Conservation (phyloP, 2,797 vertebrate species). For the Manis pentadactyla region DNA sequence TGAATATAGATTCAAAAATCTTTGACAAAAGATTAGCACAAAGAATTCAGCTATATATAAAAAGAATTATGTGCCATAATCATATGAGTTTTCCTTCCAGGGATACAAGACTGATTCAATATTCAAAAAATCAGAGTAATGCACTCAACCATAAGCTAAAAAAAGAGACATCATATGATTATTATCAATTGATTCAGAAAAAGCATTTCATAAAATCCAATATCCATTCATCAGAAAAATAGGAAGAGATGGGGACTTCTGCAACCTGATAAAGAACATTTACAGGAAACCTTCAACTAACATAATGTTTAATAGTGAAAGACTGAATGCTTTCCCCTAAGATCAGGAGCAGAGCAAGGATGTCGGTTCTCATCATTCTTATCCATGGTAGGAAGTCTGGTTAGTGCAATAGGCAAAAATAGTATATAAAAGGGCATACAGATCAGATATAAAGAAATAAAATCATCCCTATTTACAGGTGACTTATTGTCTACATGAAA, state of each 20-base stretch:
- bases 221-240: not conserved
- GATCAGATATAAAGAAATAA: not conserved
- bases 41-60: not conserved
- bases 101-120: not conserved
- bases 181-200: not conserved
- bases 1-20: not conserved
- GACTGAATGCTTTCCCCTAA: not conserved
- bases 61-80: not conserved
- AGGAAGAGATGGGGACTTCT: not conserved
- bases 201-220: not conserved
- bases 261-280: not conserved
- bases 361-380: not conserved
- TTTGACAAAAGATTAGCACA: not conserved
- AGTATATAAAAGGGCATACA: not conserved
- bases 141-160: not conserved
- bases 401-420: not conserved
- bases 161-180: not conserved
- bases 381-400: not conserved
- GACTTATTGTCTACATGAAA: not conserved
- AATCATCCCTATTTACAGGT: not conserved
- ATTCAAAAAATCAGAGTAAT: constrained; percentile 1
- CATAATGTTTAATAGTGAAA: not conserved
- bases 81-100: not conserved
- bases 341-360: not conserved
- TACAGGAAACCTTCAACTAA: not conserved